Percentiles rank a stretch among this genome's conserved stretches.
Conservation (phyloP, 2,113 vertebrate species). For the Pedionomus torquatus region DNA sequence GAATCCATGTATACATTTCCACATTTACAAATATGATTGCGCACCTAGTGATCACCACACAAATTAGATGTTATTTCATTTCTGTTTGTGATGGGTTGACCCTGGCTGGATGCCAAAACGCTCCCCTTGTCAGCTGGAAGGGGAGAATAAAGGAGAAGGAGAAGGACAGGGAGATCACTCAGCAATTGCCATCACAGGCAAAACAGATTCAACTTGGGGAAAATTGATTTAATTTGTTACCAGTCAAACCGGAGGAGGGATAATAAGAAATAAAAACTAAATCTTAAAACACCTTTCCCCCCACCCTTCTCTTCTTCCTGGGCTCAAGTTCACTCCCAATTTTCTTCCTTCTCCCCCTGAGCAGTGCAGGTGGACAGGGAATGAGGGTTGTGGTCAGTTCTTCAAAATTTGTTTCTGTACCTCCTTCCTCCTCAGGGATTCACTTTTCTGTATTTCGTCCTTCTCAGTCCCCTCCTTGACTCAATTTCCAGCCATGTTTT, state of each 20-base stretch:
- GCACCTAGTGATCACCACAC: neutral
- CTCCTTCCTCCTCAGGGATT: neutral
- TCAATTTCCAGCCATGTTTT: neutral
- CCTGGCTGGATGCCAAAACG: neutral
- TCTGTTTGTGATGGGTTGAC: neutral
- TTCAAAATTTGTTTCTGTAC: neutral
- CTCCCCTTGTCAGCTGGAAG: neutral
- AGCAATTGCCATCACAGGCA: neutral
- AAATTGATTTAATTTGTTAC: neutral
- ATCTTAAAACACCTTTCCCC: neutral
- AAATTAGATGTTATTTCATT: neutral
- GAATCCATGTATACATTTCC: neutral
- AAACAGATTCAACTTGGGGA: neutral
- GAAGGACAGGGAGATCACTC: neutral
- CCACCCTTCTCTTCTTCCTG: neutral
- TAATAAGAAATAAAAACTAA: neutral
- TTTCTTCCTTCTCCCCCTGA: neutral
- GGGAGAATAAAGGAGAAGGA: too few relatives aligned
- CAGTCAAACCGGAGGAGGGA: neutral
- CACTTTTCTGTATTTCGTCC: neutral
- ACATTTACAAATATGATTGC: neutral
- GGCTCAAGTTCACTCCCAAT: neutral
- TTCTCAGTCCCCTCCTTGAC: neutral
- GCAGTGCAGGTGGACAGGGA: neutral
- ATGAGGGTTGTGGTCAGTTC: neutral